Base-by-base conservation (phyloP, 37 sponge, comb jelly and placozoan species). In the Mnemiopsis leidyi region DNA sequence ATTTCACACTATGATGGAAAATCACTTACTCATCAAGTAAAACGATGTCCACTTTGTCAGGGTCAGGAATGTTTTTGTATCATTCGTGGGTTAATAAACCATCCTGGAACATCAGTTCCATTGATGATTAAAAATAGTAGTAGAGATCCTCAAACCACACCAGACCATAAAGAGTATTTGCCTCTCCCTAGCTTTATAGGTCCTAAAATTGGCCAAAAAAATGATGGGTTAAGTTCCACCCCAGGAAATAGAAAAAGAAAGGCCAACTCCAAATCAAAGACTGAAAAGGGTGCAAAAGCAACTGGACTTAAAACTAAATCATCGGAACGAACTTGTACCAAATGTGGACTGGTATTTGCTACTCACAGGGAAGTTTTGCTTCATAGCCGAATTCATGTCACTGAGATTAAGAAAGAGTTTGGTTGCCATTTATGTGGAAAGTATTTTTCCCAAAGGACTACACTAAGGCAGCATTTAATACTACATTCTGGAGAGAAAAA, bases 361-460 rank as follows among this genome's bases (percentile, higher is more conserved):
- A 34, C 79, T 34, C 79, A 77, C 35, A 28, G 79, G 35, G 79
- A 77, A 32, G 79, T 77, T 21, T 32, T 77, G 36, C 35, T 77
- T 32, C 79, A 77, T 77, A 77, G 79, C 18, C 30, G 32, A 34
- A 36, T 77, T 1, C 79, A 77, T 34, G 36, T 77, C 20, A 31
- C 79, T 26, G 79, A 77, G 33, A 77, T 34, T 31, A 77, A 32
- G 16, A 77, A 77, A 32, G 79, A 77, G 33, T 77, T 77, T 77
- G 79, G 90, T 3, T 85, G 90, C 36, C 90, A 40, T 38, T 39
- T 85, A 61, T 85, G 90, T 25, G 90, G 90, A n/a, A 85, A 85
- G 3, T 40, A 23, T 40, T 85, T 36, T 26, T 85, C 90, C 48
- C 90, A 85, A 33, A 38, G 61, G 28, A 40, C 61, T 24, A 85